These are phyloP conservation scores for Drosophila persimilis DNA, from an alignment of 1,140 invertebrate genomes.

Conservation along the genomic window DNA sequence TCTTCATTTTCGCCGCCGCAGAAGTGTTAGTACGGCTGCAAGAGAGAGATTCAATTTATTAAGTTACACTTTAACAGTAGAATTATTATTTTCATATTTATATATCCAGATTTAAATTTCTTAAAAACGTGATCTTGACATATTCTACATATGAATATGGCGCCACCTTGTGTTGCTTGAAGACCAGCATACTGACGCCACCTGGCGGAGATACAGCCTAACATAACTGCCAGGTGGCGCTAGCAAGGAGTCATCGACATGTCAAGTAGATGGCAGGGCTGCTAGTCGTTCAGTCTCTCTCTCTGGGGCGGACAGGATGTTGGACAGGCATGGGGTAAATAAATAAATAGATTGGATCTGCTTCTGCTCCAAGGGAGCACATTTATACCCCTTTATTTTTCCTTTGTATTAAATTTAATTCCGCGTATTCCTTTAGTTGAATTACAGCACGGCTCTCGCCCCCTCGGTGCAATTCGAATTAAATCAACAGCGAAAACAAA, in stretches of 20 bases:
- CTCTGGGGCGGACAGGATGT: too few relatives aligned
- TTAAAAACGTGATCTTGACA: too few relatives aligned
- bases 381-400: not conserved
- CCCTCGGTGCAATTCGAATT: conserved; percentile 4
- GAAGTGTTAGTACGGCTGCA: conserved; percentile 17
- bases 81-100: not conserved
- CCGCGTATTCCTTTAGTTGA: conserved; percentile 13
- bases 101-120: not conserved
- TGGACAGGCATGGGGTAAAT: too few relatives aligned
- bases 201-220: too few relatives aligned
- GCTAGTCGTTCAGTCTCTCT: too few relatives aligned
- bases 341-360: not conserved
- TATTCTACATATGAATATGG: too few relatives aligned
- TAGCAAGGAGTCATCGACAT: too few relatives aligned
- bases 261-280: too few relatives aligned
- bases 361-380: too few relatives aligned
- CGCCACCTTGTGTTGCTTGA: too few relatives aligned
- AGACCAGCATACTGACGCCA: too few relatives aligned
- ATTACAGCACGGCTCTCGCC: not conserved
- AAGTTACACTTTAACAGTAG: not conserved
- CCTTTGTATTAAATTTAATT: not conserved
- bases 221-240: too few relatives aligned
- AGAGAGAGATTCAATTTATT: not conserved
- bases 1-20: conserved; percentile 21
- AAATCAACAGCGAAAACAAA: conserved; percentile 24